Evolutionary conservation across 2,888 invertebrate species (phyloP).

Genomic region (Caenorhabditis japonica): DNA sequence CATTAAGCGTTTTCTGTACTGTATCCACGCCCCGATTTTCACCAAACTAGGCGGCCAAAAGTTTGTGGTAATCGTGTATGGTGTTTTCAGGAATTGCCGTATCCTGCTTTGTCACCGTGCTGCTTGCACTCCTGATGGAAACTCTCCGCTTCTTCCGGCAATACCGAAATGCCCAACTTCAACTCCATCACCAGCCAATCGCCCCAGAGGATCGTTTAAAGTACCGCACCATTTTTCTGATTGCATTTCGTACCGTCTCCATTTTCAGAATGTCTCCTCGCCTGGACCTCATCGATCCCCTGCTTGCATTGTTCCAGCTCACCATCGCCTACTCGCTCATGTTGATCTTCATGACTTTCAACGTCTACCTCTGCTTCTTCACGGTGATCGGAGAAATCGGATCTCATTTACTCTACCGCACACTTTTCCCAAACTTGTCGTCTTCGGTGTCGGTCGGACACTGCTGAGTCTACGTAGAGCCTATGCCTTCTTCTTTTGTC

Average conservation of each 20-base stretch:
- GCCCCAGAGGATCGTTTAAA: conserved; percentile 51
- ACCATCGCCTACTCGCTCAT: conserved; percentile 71
- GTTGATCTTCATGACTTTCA: conserved; percentile 77
- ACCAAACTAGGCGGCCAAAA: too few species aligned
- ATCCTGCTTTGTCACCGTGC: conserved; percentile 67
- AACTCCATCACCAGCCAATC: conserved; percentile 24
- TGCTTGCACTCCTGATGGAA: conserved; percentile 68
- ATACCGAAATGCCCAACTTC: conserved; percentile 54
- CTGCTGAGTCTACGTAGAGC: conserved; percentile 11
- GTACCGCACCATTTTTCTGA: conserved; percentile 5
- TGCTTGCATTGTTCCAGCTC: conserved; percentile 67
- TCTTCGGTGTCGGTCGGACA: conserved; percentile 26
- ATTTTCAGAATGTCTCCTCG: conserved; percentile 45
- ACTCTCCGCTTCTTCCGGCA: conserved; percentile 68
- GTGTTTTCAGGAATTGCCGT: conserved; percentile 69
- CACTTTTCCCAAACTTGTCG: conserved; percentile 54
- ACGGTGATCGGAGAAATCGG: conserved; percentile 73
- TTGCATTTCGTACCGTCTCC: not conserved
- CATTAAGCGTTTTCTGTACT: too few species aligned
- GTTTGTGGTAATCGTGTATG: too few species aligned
- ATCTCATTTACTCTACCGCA: conserved; percentile 46
- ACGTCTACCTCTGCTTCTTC: conserved; percentile 72
- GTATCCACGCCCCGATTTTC: too few species aligned
- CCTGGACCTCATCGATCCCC: conserved; percentile 60
- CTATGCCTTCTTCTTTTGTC: not conserved